A percentile compares a stretch with the other conserved stretches of the same genome.
Conservation (phyloP, 2,888 invertebrate species). For the Aporophyla nigra region DNA sequence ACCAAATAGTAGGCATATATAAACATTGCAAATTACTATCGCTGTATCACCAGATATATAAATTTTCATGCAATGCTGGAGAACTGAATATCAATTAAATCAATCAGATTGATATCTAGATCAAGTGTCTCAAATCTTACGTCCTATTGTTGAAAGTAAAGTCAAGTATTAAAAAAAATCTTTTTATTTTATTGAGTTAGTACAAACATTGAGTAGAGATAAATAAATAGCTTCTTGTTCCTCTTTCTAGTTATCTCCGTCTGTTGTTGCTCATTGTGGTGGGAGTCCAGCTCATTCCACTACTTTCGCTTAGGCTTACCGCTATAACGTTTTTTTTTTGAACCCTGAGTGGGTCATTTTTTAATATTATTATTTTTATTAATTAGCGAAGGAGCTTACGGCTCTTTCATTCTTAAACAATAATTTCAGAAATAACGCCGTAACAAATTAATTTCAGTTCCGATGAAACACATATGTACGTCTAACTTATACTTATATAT, state of each 20-base stretch:
- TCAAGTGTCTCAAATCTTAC: slow-evolving; percentile 6
- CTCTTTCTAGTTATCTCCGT: slow-evolving; percentile 1
- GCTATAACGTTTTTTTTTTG: not conserved
- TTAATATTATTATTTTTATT: slow-evolving; percentile 5
- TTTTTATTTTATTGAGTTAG: slow-evolving; percentile 33
- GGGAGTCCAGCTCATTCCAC: slow-evolving; percentile 22
- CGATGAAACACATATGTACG: slow-evolving; percentile 22
- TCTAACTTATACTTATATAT: slow-evolving; percentile 39
- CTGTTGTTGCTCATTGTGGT: not conserved
- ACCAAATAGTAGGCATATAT: not conserved
- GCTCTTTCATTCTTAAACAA: slow-evolving; percentile 1
- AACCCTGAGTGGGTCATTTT: slow-evolving; percentile 14
- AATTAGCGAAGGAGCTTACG: slow-evolving; percentile 13
- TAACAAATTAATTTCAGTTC: slow-evolving; percentile 20
- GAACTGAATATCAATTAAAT: slow-evolving; percentile 1
- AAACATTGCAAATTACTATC: not conserved
- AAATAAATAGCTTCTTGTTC: slow-evolving; percentile 23
- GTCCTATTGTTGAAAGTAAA: slow-evolving; percentile 60
- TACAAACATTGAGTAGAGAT: slow-evolving; percentile 36
- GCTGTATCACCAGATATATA: not conserved
- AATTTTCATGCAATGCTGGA: not conserved
- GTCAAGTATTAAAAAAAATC: slow-evolving; percentile 4
- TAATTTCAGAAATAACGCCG: not conserved
- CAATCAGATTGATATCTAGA: slow-evolving; percentile 9
- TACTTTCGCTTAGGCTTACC: not conserved